Base-by-base conservation (phyloP, 1,140 invertebrate genomes). In the Batillaria attramentaria region DNA sequence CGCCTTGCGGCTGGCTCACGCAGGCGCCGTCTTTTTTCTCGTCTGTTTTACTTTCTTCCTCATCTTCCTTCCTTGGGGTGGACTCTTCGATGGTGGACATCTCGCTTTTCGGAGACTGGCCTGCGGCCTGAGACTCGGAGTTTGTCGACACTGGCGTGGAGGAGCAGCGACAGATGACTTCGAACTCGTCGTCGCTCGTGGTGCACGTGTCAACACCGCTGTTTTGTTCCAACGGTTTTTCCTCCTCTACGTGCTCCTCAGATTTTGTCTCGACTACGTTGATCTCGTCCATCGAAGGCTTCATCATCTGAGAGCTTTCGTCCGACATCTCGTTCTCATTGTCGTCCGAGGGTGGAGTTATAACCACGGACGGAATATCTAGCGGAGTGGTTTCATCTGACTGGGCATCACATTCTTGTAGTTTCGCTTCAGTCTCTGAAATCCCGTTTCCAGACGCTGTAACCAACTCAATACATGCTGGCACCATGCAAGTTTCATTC, bases 141-240 rank as follows among this genome's bases (percentile, higher is more conserved):
- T 43, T 74, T 1, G 42, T 35, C 4, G 57, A 60, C 4, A 81
- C 54, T 20, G 80, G 80, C 5, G 80, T 81, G 16, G 80, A 81
- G 8, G 80, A 81, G 33, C 57, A 81, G 24, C 80, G 77, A 66
- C 80, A 81, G 33, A 79, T 81, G 8, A 81, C 80, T 69, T 81
- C 73, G 28, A 79, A 46, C 31, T 81, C 80, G 28, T 81, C 80
- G n/a, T 79, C 77, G 18, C 60, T 76, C 3, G 54, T 68, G 0
- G 72, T n/a, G n/a, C n/a, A n/a, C n/a, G n/a, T 72, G 50, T 77
- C 73, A 0, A 72, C 54, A 28, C 43, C 39, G 18, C 35, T 77
- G 24, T 28, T 42, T 33, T 16, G 33, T 8, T 77, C 62, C 41
- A 68, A 43, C 31, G 43, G 41, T 68, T 46, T 77, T 37, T 66